These are phyloP conservation scores for Callionymus lyra DNA, from an alignment of 2,113 vertebrate genomes.

Conservation along the genomic window DNA sequence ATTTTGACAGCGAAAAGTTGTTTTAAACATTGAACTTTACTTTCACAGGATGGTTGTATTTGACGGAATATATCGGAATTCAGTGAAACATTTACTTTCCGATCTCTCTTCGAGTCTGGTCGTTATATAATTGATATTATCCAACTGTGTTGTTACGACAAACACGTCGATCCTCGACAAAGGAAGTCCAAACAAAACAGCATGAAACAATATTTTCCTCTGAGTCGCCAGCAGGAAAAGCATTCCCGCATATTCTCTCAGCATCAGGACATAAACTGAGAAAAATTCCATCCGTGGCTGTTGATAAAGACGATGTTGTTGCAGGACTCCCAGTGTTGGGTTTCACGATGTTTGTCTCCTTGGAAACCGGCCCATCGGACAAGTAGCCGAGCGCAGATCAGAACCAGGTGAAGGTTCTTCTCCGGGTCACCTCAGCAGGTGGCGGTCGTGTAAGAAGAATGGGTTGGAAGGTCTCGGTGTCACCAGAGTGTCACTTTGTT, in stretches of 20 bases:
- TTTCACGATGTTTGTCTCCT: constrained; percentile 36
- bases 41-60: too few relatives aligned
- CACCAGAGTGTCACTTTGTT: constrained; percentile 12
- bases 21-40: too few relatives aligned
- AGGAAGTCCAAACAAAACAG: constrained; percentile 8
- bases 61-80: too few relatives aligned
- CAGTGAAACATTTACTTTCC: too few relatives aligned
- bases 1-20: too few relatives aligned
- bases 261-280: constrained; percentile 23
- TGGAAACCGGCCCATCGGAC: constrained; percentile 38
- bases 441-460: too few relatives aligned
- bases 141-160: constrained; percentile 7
- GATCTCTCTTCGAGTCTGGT: too few relatives aligned
- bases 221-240: constrained; percentile 20
- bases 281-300: constrained; percentile 32
- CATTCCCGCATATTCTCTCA: constrained; percentile 30
- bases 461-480: constrained; percentile 3
- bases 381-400: constrained; percentile 34
- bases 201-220: constrained; percentile 9
- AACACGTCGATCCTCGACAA: constrained; percentile 11
- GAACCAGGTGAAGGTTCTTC: constrained; percentile 46
- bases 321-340: constrained; percentile 25
- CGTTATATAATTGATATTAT: too few relatives aligned
- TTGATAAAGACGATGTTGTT: constrained; percentile 51
- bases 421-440: background rate